Conservation (phyloP, 2,888 invertebrate species). For the Drosophila vallismaia region DNA sequence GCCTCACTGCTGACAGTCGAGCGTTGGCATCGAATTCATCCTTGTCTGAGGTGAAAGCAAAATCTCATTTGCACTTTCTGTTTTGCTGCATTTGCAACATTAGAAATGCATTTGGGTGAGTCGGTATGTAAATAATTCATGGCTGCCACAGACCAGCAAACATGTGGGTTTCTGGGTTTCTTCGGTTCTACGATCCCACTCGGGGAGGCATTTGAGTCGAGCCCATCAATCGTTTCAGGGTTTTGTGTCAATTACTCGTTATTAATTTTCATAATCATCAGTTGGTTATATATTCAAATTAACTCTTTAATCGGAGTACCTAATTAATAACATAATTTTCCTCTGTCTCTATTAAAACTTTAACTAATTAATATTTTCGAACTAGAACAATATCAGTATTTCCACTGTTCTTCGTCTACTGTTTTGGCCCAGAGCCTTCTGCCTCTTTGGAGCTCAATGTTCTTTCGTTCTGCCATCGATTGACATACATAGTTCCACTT, state of each 20-base stretch:
- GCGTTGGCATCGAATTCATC: slow-evolving; percentile 41
- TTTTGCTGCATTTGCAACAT: slow-evolving; percentile 45
- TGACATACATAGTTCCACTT: slow-evolving; percentile 76
- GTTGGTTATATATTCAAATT: background rate
- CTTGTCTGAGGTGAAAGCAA: slow-evolving; percentile 25
- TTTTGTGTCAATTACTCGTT: background rate
- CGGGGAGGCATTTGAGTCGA: slow-evolving; percentile 3
- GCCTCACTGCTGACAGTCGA: slow-evolving; percentile 25
- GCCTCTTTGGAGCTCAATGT: slow-evolving; percentile 30
- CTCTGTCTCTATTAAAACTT: background rate
- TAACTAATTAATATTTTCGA: background rate
- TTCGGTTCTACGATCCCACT: background rate
- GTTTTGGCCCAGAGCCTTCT: slow-evolving; percentile 9
- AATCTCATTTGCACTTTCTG: slow-evolving; percentile 70
- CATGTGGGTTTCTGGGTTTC: slow-evolving; percentile 23
- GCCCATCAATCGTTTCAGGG: slow-evolving; percentile 8
- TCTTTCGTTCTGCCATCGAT: slow-evolving; percentile 71
- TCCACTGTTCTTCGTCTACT: slow-evolving; percentile 22
- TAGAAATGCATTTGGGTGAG: slow-evolving; percentile 70
- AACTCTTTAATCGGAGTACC: background rate
- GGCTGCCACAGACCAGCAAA: slow-evolving; percentile 36
- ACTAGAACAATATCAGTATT: background rate
- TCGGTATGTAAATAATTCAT: slow-evolving; percentile 49
- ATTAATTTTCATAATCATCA: background rate
- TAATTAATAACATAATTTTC: background rate